These are phyloP conservation scores for Myotis pilosus DNA, from an alignment of 2,797 vertebrate species.

Conservation along the genomic window DNA sequence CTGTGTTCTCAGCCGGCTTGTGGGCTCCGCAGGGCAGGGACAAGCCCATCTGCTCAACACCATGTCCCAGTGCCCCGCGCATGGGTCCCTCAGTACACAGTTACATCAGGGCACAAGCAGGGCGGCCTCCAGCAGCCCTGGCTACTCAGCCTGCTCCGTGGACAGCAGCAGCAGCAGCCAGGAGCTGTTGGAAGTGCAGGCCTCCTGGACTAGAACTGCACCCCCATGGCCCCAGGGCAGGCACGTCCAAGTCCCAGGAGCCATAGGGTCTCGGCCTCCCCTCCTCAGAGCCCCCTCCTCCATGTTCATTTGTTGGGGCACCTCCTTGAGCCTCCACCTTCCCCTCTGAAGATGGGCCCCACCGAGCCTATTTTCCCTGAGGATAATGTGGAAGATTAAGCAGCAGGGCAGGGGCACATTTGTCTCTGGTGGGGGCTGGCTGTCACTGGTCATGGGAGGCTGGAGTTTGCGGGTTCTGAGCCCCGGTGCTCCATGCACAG, in stretches of 20 bases:
- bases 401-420: too few relatives aligned
- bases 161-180: neutral
- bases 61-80: neutral
- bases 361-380: neutral
- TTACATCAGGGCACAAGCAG: neutral
- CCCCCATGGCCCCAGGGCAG: neutral
- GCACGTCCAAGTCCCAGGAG: neutral
- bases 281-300: neutral
- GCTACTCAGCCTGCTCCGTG: neutral
- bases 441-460: neutral
- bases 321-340: neutral
- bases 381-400: neutral
- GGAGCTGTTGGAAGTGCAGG: neutral
- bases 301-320: neutral
- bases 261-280: neutral
- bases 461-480: neutral
- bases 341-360: neutral
- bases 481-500: rapidly evolving
- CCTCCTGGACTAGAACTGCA: neutral
- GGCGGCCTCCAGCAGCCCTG: neutral
- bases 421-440: too few relatives aligned
- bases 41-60: neutral
- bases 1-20: neutral
- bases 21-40: neutral
- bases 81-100: neutral